These are phyloP conservation scores for Mesochorus sp. DNA, from an alignment of 2,888 invertebrate species.

Conservation along the genomic window DNA sequence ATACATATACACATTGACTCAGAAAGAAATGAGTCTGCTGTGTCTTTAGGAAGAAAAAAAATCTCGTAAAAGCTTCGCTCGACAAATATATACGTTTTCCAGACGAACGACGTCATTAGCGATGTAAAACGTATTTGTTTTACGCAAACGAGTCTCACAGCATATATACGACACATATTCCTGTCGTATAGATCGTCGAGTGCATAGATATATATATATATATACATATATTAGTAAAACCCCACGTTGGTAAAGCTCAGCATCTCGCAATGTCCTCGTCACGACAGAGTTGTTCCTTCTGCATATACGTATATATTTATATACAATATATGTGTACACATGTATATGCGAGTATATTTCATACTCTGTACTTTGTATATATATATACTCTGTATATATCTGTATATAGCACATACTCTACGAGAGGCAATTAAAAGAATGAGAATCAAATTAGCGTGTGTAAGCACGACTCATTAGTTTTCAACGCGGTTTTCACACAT, in stretches of 20 bases:
- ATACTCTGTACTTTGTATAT: too few relatives aligned
- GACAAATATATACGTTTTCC: slow-evolving; percentile 41
- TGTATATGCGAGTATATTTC: too few relatives aligned
- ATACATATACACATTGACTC: too few relatives aligned
- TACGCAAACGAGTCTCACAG: slow-evolving; percentile 44
- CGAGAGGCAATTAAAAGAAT: slow-evolving; percentile 70
- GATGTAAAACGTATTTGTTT: slow-evolving; percentile 62
- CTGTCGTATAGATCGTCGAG: slow-evolving; percentile 28
- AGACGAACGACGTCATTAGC: slow-evolving; percentile 68
- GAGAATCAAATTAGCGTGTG: slow-evolving; percentile 68
- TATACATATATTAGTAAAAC: too few relatives aligned
- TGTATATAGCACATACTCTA: not conserved
- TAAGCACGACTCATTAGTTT: slow-evolving; percentile 71
- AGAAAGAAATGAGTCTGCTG: slow-evolving; percentile 11
- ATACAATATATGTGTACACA: too few relatives aligned
- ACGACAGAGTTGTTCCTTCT: too few relatives aligned
- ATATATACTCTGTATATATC: too few relatives aligned
- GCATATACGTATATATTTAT: slow-evolving; percentile 6
- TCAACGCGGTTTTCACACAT: slow-evolving; percentile 32
- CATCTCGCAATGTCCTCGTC: too few relatives aligned
- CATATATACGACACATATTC: not conserved
- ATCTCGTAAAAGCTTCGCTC: slow-evolving; percentile 17
- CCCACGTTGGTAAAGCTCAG: too few relatives aligned
- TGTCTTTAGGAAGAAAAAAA: slow-evolving; percentile 20
- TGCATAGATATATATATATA: not conserved